Conservation (phyloP, 2,888 invertebrate genomes). For the Clitarchus hookeri region DNA sequence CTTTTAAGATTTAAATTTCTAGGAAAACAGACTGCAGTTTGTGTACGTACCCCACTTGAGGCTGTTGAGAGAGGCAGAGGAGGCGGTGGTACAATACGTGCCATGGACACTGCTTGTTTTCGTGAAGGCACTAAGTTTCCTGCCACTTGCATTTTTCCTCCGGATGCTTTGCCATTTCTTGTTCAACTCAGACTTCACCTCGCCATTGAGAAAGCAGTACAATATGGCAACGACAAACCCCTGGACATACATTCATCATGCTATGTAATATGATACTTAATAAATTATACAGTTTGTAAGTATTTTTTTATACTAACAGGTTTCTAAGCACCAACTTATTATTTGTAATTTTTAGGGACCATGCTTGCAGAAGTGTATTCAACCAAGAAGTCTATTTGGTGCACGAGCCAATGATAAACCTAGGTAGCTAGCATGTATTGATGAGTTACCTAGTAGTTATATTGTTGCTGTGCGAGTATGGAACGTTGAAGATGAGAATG, state of each 20-base stretch:
- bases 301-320: not conserved
- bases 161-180: not conserved
- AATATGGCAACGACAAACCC: conserved; percentile 70
- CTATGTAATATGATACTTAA: too few species aligned
- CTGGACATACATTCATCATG: conserved; percentile 54
- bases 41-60: not conserved
- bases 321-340: too few species aligned
- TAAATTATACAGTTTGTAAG: not conserved
- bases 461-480: too few species aligned
- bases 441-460: too few species aligned
- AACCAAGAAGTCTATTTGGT: too few species aligned
- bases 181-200: conserved; percentile 60
- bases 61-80: not conserved
- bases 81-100: not conserved
- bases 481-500: too few species aligned
- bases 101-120: not conserved
- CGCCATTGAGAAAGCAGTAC: conserved; percentile 71
- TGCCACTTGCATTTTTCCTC: not conserved
- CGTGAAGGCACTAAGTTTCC: not conserved
- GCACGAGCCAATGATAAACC: too few species aligned
- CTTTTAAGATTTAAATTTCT: too few species aligned
- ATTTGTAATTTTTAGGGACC: too few species aligned
- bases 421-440: too few species aligned
- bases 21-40: not conserved
- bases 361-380: too few species aligned